Evolutionary conservation across 2,113 vertebrate genomes (phyloP).

Genomic region (Drymodes brunneopygia): DNA sequence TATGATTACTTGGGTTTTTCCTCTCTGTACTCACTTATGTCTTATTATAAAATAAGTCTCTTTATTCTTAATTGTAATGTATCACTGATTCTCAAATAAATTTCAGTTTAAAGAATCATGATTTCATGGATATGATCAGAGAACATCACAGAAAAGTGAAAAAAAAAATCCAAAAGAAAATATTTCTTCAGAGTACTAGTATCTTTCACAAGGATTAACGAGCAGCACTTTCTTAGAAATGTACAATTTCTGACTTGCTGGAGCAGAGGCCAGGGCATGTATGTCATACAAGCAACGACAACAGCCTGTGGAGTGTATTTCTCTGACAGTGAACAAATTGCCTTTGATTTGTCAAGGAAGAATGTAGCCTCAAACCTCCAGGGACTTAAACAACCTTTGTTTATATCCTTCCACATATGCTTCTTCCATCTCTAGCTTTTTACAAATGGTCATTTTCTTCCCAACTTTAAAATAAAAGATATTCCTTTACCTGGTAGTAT

Average conservation of each 20-base stretch:
- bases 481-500: neutral
- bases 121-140: neutral
- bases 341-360: neutral
- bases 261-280: neutral
- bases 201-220: neutral
- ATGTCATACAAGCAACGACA: neutral
- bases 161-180: neutral
- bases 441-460: neutral
- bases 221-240: neutral
- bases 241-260: slow-evolving; percentile 2
- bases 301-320: neutral
- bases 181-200: neutral
- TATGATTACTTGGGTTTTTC: neutral
- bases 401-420: neutral
- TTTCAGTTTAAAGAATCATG: neutral
- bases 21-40: neutral
- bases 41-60: neutral
- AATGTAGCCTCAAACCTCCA: neutral
- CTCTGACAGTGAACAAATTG: neutral
- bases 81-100: neutral
- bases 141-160: neutral
- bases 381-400: neutral
- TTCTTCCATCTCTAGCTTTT: neutral
- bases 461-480: neutral
- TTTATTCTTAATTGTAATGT: neutral